Evolutionary conservation across 2,888 invertebrate genomes (phyloP), one percentile per base, ranked within the genome.

Genomic region (Priapulus caudatus): DNA sequence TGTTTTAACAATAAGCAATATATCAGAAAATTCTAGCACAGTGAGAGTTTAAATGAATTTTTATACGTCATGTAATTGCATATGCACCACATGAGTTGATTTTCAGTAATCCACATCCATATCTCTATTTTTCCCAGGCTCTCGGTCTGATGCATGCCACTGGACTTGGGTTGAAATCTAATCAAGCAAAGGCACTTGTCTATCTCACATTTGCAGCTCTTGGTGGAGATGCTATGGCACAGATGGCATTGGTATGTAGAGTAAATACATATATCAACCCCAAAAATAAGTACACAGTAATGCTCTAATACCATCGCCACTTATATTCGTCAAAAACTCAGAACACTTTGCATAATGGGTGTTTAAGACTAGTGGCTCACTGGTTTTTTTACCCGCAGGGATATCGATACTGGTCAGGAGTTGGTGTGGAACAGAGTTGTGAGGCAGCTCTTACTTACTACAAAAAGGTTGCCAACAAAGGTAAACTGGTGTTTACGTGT

Each of bases 141-240:
- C 62, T 75, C 23, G 74, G 69, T 3, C 72, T 75, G 56, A 59
- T 74, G 55, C 67, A 74, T 58, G 67, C 72, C 47, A 64, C 72
- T 20, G 75, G 75, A 18, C 58, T 74, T 22, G 65, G 65, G 22
- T 3, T n/a, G 5, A 45, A 10, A 18, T 45, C 18, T 48, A 20
- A 20, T 47, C 15, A 33, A 16, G 56, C 4, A 57, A 63, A 71
- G 64, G 74, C 95, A 0, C 72, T 98, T 18, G 79, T 97, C 0
- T 90, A 97, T 74, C 91, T 92, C 68, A 88, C 86, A 0, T 79
- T 93, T 65, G 88, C 86, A 2, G 90, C 97, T 0, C 70, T 91
- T 0, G 93, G 89, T 0, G 92, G 89, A 52, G 87, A 91, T 66
- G 81, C 86, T 19, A 83, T 84, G 75, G 93, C 95, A 0, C 92